Evolutionary conservation across 2,797 vertebrate species (phyloP).

Genomic region (Amniataba percoides): DNA sequence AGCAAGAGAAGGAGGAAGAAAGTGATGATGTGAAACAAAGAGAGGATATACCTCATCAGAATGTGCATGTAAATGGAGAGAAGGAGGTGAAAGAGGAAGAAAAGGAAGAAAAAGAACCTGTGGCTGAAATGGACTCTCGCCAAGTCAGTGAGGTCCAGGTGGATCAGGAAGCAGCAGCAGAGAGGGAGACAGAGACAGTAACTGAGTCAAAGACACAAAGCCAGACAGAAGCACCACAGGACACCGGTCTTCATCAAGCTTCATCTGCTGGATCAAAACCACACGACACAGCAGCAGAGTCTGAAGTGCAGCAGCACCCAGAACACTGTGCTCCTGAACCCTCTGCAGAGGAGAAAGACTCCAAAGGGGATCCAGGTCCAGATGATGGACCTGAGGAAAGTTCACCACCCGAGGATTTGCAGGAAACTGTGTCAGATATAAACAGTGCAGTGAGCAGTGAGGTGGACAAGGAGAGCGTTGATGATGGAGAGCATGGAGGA

Average conservation of each 20-base stretch:
- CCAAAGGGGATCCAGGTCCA: not conserved
- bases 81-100: constrained; percentile 31
- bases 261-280: not conserved
- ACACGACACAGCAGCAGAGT: not conserved
- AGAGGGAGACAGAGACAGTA: constrained; percentile 27
- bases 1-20: constrained; percentile 44
- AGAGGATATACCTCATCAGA: constrained; percentile 39
- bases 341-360: not conserved
- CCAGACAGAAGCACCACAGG: constrained; percentile 1
- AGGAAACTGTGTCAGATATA: not conserved
- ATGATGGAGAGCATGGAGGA: constrained; percentile 4
- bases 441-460: constrained; percentile 16
- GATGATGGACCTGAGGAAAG: constrained; percentile 9
- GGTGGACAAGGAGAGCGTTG: not conserved
- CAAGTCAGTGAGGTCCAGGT: constrained; percentile 6
- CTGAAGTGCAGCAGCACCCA: constrained; percentile 1
- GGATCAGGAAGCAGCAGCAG: constrained; percentile 24
- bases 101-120: constrained; percentile 23
- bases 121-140: not conserved
- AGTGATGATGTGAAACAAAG: constrained; percentile 21
- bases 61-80: constrained; percentile 71
- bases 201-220: constrained; percentile 2
- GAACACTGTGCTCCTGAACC: constrained; percentile 5
- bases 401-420: constrained; percentile 12
- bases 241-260: not conserved